phyloP scores from a whole-genome alignment of 2,113 vertebrate species.

The Triplophysa tibetana region DNA sequence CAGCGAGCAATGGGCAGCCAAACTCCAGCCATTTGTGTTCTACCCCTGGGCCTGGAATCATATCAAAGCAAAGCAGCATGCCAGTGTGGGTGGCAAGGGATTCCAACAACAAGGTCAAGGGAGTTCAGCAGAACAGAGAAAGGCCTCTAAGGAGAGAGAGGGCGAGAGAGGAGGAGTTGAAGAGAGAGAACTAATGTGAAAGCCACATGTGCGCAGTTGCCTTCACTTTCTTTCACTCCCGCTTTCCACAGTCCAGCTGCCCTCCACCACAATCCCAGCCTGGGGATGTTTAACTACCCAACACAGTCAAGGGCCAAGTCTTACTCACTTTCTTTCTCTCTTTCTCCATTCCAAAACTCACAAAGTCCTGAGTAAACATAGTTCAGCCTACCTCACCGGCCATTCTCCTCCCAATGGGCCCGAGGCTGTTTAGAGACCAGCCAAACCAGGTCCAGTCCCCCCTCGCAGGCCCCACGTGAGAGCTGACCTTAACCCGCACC shows the following conservation, averaged over 20 bases:
- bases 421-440: slow-evolving; percentile 45
- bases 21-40: slow-evolving; percentile 51
- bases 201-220: slow-evolving; percentile 48
- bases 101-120: slow-evolving; percentile 43
- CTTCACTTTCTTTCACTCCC: slow-evolving; percentile 34
- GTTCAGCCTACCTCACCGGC: slow-evolving; percentile 32
- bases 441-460: slow-evolving; percentile 36
- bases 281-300: slow-evolving; percentile 54
- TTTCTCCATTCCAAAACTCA: slow-evolving; percentile 43
- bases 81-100: slow-evolving; percentile 46
- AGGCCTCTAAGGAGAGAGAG: slow-evolving; percentile 43
- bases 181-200: slow-evolving; percentile 44
- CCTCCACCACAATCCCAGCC: slow-evolving; percentile 48
- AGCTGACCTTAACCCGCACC: slow-evolving; percentile 40
- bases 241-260: slow-evolving; percentile 50
- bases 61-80: slow-evolving; percentile 53
- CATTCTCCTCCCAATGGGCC: slow-evolving; percentile 21
- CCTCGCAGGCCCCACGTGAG: slow-evolving; percentile 21
- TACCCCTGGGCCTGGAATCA: slow-evolving; percentile 64
- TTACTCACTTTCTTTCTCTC: slow-evolving; percentile 11
- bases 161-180: slow-evolving; percentile 7
- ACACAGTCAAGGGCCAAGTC: slow-evolving; percentile 27
- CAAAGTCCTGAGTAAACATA: slow-evolving; percentile 46
- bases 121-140: slow-evolving; percentile 48
- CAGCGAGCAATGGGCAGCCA: slow-evolving; percentile 31